Percentiles rank a stretch among this genome's conserved stretches.
Conservation (phyloP, 2,113 vertebrate genomes). For the Pycnonotus jocosus region DNA sequence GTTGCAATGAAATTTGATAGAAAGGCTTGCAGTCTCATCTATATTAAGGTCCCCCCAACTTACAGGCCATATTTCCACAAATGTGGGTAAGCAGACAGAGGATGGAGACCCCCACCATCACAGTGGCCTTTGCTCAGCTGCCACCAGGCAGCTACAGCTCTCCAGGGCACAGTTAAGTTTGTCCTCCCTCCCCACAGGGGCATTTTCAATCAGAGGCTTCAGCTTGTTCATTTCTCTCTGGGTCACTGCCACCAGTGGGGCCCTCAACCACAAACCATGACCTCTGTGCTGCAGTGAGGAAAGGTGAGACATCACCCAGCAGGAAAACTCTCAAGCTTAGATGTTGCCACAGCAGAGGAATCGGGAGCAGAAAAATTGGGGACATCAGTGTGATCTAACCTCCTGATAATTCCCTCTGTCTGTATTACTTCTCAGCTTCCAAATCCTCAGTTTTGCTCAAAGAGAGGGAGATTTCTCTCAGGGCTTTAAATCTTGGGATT, state of each 20-base stretch:
- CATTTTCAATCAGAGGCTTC: slow-evolving; percentile 1
- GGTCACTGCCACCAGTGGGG: neutral
- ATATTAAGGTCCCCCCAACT: neutral
- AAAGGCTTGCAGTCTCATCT: neutral
- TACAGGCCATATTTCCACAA: neutral
- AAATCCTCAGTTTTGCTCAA: neutral
- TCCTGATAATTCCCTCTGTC: neutral
- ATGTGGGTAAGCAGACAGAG: neutral
- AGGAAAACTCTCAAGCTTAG: neutral
- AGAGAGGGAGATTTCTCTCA: neutral
- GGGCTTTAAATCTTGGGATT: neutral
- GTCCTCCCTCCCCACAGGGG: neutral
- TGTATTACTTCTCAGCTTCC: neutral
- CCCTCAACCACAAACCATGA: neutral
- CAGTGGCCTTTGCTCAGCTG: neutral
- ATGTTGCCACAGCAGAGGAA: neutral
- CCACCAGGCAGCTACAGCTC: neutral
- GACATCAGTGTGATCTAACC: neutral
- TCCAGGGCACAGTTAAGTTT: neutral
- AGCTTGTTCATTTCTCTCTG: neutral
- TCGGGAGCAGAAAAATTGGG: neutral
- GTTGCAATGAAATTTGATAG: neutral
- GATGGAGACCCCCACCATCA: neutral
- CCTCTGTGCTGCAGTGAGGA: neutral
- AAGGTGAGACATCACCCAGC: neutral